These are phyloP conservation scores for Thymallus thymallus DNA, from an alignment of 2,113 vertebrate species.

Conservation along the genomic window DNA sequence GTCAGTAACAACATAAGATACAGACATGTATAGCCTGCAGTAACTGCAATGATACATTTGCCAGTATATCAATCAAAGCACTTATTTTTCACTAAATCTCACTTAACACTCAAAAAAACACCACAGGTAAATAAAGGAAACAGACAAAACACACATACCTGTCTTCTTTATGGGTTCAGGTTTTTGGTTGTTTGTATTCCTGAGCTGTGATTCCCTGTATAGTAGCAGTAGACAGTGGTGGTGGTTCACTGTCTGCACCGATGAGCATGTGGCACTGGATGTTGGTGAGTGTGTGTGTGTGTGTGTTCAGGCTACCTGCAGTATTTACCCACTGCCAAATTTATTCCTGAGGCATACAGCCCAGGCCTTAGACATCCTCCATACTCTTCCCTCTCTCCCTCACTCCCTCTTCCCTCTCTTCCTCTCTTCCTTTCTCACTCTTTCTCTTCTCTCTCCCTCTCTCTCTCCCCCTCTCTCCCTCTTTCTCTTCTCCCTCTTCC, in stretches of 20 bases:
- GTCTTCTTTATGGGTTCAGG: background rate
- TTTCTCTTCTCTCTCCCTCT: background rate
- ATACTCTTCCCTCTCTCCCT: constrained; percentile 8
- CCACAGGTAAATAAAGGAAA: background rate
- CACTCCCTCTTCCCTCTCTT: background rate
- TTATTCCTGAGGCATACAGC: constrained; percentile 58
- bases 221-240: background rate
- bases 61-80: too few species aligned
- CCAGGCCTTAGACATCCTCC: constrained; percentile 51
- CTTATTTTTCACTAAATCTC: background rate
- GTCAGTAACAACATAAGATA: too few species aligned
- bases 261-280: constrained; percentile 3
- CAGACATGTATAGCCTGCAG: too few species aligned
- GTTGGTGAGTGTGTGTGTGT: constrained; percentile 19
- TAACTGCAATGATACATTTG: too few species aligned
- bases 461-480: background rate
- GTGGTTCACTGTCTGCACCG: too few species aligned
- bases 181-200: constrained; percentile 25
- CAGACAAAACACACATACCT: constrained; percentile 50
- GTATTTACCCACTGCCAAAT: constrained; percentile 59
- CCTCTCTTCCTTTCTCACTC: background rate
- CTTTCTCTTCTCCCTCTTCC: too few species aligned
- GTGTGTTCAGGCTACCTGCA: constrained; percentile 30
- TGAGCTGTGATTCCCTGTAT: constrained; percentile 13
- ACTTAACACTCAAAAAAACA: background rate